Percentiles rank a stretch among this genome's conserved stretches.
Evolutionary conservation across 2,888 invertebrate species (phyloP).

Genomic region (Eupithecia dodoneata): DNA sequence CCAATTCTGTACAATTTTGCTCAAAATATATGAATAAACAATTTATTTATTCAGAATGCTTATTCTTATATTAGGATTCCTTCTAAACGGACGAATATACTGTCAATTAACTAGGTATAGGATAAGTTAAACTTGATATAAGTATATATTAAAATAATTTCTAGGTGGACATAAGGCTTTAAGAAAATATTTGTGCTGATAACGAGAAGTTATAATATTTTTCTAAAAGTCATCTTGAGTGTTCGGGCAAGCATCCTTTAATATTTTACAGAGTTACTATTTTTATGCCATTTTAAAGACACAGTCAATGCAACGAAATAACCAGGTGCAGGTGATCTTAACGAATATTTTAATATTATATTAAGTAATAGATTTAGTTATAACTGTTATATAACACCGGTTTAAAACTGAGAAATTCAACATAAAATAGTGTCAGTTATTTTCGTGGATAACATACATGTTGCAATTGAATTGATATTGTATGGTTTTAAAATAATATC

Average conservation of each 20-base stretch:
- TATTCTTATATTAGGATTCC: conserved; percentile 29
- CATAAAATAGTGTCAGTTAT: conserved; percentile 46
- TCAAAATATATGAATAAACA: conserved; percentile 28
- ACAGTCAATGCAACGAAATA: conserved; percentile 70
- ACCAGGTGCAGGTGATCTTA: conserved; percentile 60
- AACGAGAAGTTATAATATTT: conserved; percentile 16
- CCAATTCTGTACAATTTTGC: conserved; percentile 31
- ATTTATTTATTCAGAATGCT: conserved; percentile 24
- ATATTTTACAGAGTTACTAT: conserved; percentile 46
- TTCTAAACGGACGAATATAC: conserved; percentile 44
- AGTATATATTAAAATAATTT: conserved; percentile 42
- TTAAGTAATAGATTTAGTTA: conserved; percentile 65
- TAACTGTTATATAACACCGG: conserved; percentile 59
- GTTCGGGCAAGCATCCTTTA: conserved; percentile 57
- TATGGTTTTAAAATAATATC: conserved; percentile 47
- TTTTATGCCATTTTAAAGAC: conserved; percentile 50
- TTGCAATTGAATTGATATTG: conserved; percentile 50
- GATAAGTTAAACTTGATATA: conserved; percentile 53
- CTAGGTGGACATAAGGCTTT: conserved; percentile 33
- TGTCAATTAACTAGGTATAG: conserved; percentile 67
- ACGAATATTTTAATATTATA: conserved; percentile 54
- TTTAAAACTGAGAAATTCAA: conserved; percentile 54
- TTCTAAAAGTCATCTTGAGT: conserved; percentile 28
- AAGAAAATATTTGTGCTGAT: conserved; percentile 27
- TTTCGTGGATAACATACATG: conserved; percentile 30